Evolutionary conservation across 2,888 invertebrate genomes (phyloP), one percentile per base, ranked within the genome.

Genomic region (Oligia strigilis): DNA sequence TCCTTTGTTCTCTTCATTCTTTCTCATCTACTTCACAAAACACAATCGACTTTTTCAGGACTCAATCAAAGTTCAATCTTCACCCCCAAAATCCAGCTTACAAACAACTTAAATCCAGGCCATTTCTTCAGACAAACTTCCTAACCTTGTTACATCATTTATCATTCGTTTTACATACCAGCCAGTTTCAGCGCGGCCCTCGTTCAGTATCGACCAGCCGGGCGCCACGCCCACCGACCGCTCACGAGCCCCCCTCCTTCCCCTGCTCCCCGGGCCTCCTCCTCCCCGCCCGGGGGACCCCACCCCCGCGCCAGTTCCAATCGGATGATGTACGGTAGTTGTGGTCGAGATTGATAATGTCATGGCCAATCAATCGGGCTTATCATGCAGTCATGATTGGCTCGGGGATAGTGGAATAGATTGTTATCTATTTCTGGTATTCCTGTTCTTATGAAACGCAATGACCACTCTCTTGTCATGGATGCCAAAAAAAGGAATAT

Each of bases 201-300:
- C 80, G 78, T 62, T 71, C 72, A 49, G 78, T 88, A 88, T 88
- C 88, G 88, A 88, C 88, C 88, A 74, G 82, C 86, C 88, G 87
- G 83, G 88, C 72, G 82, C 86, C 88, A 88, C 88, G 88, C 88
- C 88, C 80, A 88, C 81, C 29, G 67, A 29, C 69, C 78, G 9
- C 65, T 55, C 78, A 69, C 43, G n/a, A 60, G n/a, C 52, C 72
- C 64, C 77, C 70, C 58, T 49, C 66, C 29, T 14, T 23, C 67
- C 65, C 49, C 29, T 49, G 62, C 77, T 40, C 55, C 66, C 14
- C 58, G 76, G 49, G 66, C 49, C 60, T 40, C 74, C 14, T 55
- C 78, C 64, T 66, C 75, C 62, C 66, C 66, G 23, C 70, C 66
- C 23, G 71, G 81, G 65, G 14, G 40, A 5, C 78, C 81, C 65